Evolutionary conservation across 2,797 vertebrate genomes (phyloP), one percentile per base, ranked within the genome.

Genomic region (Acanthornis magna): DNA sequence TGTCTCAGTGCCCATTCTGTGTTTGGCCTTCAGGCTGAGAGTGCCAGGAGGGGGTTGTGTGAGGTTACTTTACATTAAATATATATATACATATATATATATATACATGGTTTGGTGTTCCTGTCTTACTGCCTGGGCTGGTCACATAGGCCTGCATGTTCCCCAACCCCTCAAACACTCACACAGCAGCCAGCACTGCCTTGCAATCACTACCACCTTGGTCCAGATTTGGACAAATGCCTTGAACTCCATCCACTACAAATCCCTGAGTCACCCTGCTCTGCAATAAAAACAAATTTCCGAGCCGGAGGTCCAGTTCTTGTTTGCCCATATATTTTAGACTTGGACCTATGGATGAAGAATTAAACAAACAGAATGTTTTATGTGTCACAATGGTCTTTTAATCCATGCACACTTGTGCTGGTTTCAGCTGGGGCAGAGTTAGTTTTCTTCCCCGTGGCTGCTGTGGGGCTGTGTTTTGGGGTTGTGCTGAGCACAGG

Each of bases 241-340:
- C 50, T 89, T 89, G 66, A 93, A 88, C 50, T 82, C 16, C 70
- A 55, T 85, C 85, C 76, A 89, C 75, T 88, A 77, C 60, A 94
- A 95, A 96, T 73, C 43, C 63, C 82, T 88, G 91, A 93, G 67
- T 96, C 82, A 95, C 16, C 13, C 63, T 63, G 34, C 57, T 86
- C 85, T 78, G 48, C 66, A 95, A 30, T 88, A 74, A 76, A 93
- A 95, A 89, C 88, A 38, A 51, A 50, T 23, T 93, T 93, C 79
- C 36, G 43, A 62, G 75, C 51, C 0, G 0, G 42, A 88, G 11
- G n/a, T 88, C 40, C 21, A 63, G 66, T 89, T 91, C 84, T 89
- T 70, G 20, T 51, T 88, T 84, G 47, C 78, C 51, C 23, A 10
- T 53, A 22, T 89, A 34, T 66, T 89, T 84, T 70, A 47, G 36